A percentile compares a stretch with the other conserved stretches of the same genome.
phyloP scores from a whole-genome alignment of 2,888 invertebrate species.

The Epirrita christyi region DNA sequence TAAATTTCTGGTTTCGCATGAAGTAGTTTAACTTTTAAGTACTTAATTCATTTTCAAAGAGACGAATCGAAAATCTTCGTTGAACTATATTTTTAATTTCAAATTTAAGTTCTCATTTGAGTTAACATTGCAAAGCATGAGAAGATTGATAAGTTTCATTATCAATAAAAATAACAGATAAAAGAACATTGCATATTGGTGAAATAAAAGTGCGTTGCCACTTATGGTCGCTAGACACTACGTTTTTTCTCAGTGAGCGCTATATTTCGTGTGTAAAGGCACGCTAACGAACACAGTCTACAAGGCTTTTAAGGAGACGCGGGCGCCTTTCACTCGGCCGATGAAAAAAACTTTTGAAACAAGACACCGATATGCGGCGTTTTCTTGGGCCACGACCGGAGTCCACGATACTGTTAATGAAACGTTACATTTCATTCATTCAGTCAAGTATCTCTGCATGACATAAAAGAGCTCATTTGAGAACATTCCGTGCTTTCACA shows the following conservation, averaged over 20 bases:
- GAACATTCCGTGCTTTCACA: not conserved
- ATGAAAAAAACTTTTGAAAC: constrained; percentile 68
- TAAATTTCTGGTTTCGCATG: constrained; percentile 26
- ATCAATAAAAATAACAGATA: too few relatives aligned
- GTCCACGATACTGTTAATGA: constrained; percentile 65
- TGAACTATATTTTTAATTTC: too few relatives aligned
- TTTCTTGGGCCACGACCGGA: constrained; percentile 56
- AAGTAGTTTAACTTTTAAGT: not conserved
- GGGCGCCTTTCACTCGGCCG: constrained; percentile 73
- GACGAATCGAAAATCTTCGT: too few relatives aligned
- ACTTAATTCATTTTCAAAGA: not conserved
- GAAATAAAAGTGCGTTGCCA: too few relatives aligned
- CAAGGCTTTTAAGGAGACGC: constrained; percentile 78
- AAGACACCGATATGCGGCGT: constrained; percentile 73
- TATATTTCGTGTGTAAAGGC: constrained; percentile 60
- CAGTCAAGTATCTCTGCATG: constrained; percentile 53
- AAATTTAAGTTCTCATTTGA: too few relatives aligned
- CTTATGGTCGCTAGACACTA: constrained; percentile 4
- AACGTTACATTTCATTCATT: constrained; percentile 75
- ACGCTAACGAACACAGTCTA: constrained; percentile 72
- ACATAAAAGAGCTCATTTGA: constrained; percentile 44
- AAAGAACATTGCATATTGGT: too few relatives aligned
- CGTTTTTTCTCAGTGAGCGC: constrained; percentile 58
- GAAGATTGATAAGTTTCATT: too few relatives aligned
- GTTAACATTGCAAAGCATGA: too few relatives aligned